Evolutionary conservation across 1,140 invertebrate genomes (phyloP).

Genomic region (Hycleus phaleratus): DNA sequence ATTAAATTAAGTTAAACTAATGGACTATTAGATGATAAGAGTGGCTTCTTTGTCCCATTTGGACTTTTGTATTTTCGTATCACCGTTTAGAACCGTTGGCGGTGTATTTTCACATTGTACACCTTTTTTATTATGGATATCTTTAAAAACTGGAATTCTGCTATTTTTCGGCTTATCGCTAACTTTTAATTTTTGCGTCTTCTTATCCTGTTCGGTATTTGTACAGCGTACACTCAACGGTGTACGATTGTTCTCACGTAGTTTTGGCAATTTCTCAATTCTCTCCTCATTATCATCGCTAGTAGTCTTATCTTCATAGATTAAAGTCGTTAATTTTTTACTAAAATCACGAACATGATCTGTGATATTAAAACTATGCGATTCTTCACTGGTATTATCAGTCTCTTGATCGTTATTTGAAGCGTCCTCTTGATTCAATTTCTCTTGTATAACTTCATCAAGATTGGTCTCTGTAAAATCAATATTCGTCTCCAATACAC

Average conservation of each 20-base stretch:
- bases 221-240: slow-evolving; percentile 28
- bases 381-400: background rate
- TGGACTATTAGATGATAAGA: slow-evolving; percentile 28
- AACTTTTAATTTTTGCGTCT: slow-evolving; percentile 29
- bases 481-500: slow-evolving; percentile 37
- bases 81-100: slow-evolving; percentile 20
- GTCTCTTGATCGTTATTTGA: background rate
- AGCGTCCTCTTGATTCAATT: background rate
- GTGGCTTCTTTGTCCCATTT: slow-evolving; percentile 34
- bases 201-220: slow-evolving; percentile 18
- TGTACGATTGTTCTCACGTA: slow-evolving; percentile 21
- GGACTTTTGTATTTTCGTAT: slow-evolving; percentile 18
- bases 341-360: slow-evolving; percentile 30
- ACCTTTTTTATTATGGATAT: slow-evolving; percentile 20
- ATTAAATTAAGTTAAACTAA: slow-evolving; percentile 11
- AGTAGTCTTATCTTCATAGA: slow-evolving; percentile 30
- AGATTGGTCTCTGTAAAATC: slow-evolving; percentile 38
- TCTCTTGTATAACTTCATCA: slow-evolving; percentile 18
- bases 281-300: background rate
- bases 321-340: slow-evolving; percentile 34
- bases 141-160: slow-evolving; percentile 36
- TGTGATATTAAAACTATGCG: slow-evolving; percentile 1
- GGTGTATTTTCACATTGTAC: slow-evolving; percentile 37
- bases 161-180: slow-evolving; percentile 33
- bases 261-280: slow-evolving; percentile 4